Base-by-base conservation (phyloP, 2,113 vertebrate genomes). In the Scophthalmus maximus region DNA sequence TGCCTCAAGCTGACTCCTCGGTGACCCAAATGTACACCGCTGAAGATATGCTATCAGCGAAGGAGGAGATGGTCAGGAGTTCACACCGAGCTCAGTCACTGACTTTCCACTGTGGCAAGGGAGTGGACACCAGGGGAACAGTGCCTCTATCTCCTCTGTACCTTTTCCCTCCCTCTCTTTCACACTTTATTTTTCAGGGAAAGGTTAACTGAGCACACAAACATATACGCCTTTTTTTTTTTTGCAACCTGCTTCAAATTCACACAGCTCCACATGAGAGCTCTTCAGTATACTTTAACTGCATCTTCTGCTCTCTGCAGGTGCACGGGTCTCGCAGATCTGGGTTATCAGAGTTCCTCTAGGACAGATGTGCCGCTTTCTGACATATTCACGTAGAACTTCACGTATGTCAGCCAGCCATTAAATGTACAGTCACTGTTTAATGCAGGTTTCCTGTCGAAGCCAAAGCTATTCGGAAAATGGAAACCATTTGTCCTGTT, bases 41-140 rank as follows among this genome's bases (percentile, higher is more conserved):
- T 79, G 66, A 87, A 87, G 86, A 91, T 83, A 75, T 36, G 76
- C 63, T 92, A 92, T 92, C 86, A 87, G 68, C 81, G 86, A 81
- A 84, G 59, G 32, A 78, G 34, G 51, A 79, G 79, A 83, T 81
- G 88, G 88, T 83, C 76, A 85, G 76, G 71, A 63, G 87, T 82
- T 90, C 76, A 79, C 51, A 50, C 25, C 27, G 20, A 52, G 65
- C 85, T 81, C 63, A 67, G 60, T 73, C 47, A 65, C 65, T 46
- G 67, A 58, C 65, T 69, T 57, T 83, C 55, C 58, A 51, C 61
- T n/a, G 30, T 47, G 32, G 53, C 0, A 2, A 53, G 20, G 57
- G 56, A 73, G 60, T 22, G 27, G 78, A 77, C 50, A 53, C n/a
- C 5, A 60, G 42, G 42, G 42, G 42, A 46, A 46, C 8, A 32